phyloP scores from a whole-genome alignment of 2,888 invertebrate species.

The Asteroscopus sphinx region DNA sequence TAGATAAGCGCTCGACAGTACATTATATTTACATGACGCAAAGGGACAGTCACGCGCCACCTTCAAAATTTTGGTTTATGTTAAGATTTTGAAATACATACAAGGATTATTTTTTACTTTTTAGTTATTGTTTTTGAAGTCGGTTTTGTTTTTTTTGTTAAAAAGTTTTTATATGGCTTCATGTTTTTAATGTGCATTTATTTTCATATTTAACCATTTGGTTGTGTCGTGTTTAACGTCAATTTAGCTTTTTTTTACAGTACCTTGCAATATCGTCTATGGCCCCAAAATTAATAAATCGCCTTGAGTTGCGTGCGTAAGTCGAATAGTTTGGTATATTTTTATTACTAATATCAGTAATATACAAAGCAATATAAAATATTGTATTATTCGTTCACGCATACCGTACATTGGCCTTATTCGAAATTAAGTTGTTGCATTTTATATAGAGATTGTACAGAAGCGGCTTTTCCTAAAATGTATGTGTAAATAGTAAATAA shows the following conservation, averaged over 20 bases:
- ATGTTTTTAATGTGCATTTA: constrained; percentile 45
- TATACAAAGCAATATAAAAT: constrained; percentile 51
- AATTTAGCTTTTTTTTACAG: constrained; percentile 25
- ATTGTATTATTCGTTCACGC: constrained; percentile 56
- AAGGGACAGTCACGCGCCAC: too few species aligned
- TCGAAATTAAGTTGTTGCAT: constrained; percentile 74
- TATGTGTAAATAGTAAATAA: constrained; percentile 80
- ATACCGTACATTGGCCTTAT: constrained; percentile 75
- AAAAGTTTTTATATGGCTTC: too few species aligned
- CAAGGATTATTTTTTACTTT: too few species aligned
- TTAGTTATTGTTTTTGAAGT: too few species aligned
- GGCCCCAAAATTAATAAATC: constrained; percentile 20
- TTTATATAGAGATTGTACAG: constrained; percentile 69
- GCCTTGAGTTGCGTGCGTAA: constrained; percentile 30
- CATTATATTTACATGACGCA: too few species aligned
- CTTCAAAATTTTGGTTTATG: too few species aligned
- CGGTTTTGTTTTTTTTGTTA: too few species aligned
- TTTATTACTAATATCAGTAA: constrained; percentile 48
- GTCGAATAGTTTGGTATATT: constrained; percentile 42
- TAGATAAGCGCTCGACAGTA: too few species aligned
- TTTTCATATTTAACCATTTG: constrained; percentile 16
- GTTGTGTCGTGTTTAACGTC: constrained; percentile 38
- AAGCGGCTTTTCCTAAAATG: constrained; percentile 75
- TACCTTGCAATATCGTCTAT: constrained; percentile 10
- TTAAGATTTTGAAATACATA: too few species aligned